phyloP scores from a whole-genome alignment of 2,888 invertebrate species.

The Vesta saturnalis region DNA sequence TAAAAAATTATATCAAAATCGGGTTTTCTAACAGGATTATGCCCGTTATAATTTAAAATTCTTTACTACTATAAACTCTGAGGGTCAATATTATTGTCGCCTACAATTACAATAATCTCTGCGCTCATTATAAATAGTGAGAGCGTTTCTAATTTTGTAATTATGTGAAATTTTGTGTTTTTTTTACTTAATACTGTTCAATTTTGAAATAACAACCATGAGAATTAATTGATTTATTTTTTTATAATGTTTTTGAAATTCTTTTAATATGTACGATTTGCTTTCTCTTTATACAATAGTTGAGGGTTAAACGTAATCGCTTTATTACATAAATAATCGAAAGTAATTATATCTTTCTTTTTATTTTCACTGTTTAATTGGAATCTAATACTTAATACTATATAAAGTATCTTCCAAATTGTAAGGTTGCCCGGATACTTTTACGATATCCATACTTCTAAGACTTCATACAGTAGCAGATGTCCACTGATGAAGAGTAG shows the following conservation, averaged over 20 bases:
- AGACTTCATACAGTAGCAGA: not conserved
- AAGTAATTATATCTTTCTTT: not conserved
- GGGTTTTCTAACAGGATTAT: too few relatives aligned
- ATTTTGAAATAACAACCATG: not conserved
- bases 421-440: not conserved
- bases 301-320: conserved; percentile 1
- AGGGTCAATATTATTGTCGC: not conserved
- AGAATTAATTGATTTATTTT: not conserved
- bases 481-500: not conserved
- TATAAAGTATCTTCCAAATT: too few relatives aligned
- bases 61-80: too few relatives aligned
- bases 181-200: not conserved
- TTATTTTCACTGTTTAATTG: not conserved
- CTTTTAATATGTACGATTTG: not conserved
- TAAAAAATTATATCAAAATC: too few relatives aligned
- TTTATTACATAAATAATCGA: conserved; percentile 1
- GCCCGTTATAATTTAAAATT: too few relatives aligned
- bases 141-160: not conserved
- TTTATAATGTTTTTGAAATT: not conserved
- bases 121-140: not conserved
- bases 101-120: not conserved
- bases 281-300: not conserved
- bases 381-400: not conserved
- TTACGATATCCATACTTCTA: not conserved
- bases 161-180: not conserved